Evolutionary conservation across 1,140 invertebrate genomes (phyloP), one percentile per base, ranked within the genome.

Genomic region (Ectropis grisescens): DNA sequence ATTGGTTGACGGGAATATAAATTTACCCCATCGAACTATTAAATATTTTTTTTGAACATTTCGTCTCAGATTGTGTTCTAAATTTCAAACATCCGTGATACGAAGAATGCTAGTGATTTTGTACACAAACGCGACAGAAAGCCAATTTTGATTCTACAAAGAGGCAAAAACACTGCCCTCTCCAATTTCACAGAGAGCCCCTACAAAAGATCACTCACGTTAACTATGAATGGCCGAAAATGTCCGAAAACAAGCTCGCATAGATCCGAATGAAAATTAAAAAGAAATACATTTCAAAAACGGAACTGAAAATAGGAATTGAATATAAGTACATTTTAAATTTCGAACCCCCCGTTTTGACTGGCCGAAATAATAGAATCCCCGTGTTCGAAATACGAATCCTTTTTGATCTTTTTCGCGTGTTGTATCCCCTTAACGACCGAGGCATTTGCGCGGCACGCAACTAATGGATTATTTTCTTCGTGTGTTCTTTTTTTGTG

Each of bases 311-410:
- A 75, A 71, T 55, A 58, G 54, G 70, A 66, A 80, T 75, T 66
- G 65, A 72, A 76, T 75, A 75, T 75, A 71, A 76, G 70, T 69
- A 76, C 71, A 76, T 75, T 80, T 75, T 64, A 80, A 75, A 70
- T 67, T 76, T 57, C 61, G 56, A 58, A 59, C 58, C 65, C 62
- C 62, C 44, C 32, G 54, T 60, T 66, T 68, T 66, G 61, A 67
- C 62, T 68, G 56, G 55, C 28, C 37, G 54, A 62, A 74, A 75
- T 74, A 69, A 71, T 69, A 71, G 58, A 59, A 70, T 53, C 42
- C 41, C 48, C 48, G 50, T 51, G 53, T 58, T 62, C 59, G 52
- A 64, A 71, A 69, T 58, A 33, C 51, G 56, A 69, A 67, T 59
- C 49, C 57, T 74, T 78, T 78, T 78, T 79, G 65, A 74, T 74